phyloP scores from a whole-genome alignment of 2,113 vertebrate species.

The Poecile atricapillus region DNA sequence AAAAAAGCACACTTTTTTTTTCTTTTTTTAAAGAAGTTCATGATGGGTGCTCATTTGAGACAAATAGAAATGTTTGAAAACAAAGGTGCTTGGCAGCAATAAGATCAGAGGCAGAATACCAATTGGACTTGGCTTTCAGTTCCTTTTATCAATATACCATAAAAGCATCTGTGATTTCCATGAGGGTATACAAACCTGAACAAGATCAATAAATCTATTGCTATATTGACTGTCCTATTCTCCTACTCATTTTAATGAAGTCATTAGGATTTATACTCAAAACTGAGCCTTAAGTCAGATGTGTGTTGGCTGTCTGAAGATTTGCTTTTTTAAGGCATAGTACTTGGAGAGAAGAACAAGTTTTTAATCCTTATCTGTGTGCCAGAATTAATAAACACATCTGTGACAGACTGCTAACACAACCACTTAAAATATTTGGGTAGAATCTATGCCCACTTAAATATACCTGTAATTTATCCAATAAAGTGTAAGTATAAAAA shows the following conservation, averaged over 20 bases:
- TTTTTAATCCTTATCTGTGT: not conserved
- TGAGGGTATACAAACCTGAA: not conserved
- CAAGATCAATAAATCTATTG: not conserved
- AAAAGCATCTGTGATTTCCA: not conserved
- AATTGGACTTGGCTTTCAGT: not conserved
- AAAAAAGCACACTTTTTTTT: not conserved
- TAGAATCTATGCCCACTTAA: constrained; percentile 51
- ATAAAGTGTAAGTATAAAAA: constrained; percentile 35
- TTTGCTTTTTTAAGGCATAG: not conserved
- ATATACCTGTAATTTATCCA: constrained; percentile 45
- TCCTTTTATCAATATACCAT: not conserved
- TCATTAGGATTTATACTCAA: not conserved
- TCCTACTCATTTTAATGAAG: not conserved
- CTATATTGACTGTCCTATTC: not conserved
- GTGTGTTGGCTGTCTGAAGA: not conserved
- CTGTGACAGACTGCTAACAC: not conserved
- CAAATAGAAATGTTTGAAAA: not conserved
- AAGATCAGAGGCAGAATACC: not conserved
- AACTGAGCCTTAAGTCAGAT: not conserved
- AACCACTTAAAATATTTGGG: constrained; percentile 45
- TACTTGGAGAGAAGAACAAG: not conserved
- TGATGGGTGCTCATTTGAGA: not conserved
- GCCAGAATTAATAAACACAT: constrained; percentile 31
- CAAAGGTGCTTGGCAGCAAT: not conserved
- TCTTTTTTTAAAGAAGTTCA: not conserved